Base-by-base conservation (phyloP, 1,140 invertebrate genomes). In the Rhagoletis zephyria region DNA sequence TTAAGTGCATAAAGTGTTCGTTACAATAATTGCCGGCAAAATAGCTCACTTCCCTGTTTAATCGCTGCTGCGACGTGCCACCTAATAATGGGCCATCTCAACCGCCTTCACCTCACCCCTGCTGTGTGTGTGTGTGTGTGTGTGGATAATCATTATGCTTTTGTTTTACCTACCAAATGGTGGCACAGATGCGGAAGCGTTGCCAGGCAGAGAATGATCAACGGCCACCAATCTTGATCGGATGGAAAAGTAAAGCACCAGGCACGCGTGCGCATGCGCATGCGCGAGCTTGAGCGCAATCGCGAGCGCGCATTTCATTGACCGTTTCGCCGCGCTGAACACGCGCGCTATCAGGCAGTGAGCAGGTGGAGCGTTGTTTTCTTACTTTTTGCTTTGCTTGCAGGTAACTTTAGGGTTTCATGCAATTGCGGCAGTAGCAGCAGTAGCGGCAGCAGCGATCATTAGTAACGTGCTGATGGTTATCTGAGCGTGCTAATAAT, bases 401-500 rank as follows among this genome's bases (percentile, higher is more conserved):
- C 45, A 56, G 48, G 48, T n/a, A 59, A 30, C 16, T 14, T 63
- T 63, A 63, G 9, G 12, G 61, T 63, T 14, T 63, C 16, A n/a
- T 56, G 70, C 70, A 74, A 16, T 56, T 81, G 48, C 74, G 19
- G 74, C 74, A n/a, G 5, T 19, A 9, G 48, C 74, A 56, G 74
- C 74, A n/a, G 5, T 19, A 9, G 48, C 51, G 48, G 74, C 74
- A 81, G 74, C 74, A 81, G 48, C 74, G 48, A 81, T 81, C 74
- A 81, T 81, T 81, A 81, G 74, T 56, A 81, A 81, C 48, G 56
- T 48, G 74, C 51, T 56, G 74, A 81, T 81, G 74, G 48, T 14
- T 81, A 81, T 81, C 74, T 81, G 74, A 81, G 74, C 74, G 74
- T 81, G 74, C 9, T 81, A 81, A 81, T 81, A 81, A 81, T 81